Base-by-base conservation (phyloP, 35 echinoderm and acorn worm genomes). In the Apostichopus parvimensis region DNA sequence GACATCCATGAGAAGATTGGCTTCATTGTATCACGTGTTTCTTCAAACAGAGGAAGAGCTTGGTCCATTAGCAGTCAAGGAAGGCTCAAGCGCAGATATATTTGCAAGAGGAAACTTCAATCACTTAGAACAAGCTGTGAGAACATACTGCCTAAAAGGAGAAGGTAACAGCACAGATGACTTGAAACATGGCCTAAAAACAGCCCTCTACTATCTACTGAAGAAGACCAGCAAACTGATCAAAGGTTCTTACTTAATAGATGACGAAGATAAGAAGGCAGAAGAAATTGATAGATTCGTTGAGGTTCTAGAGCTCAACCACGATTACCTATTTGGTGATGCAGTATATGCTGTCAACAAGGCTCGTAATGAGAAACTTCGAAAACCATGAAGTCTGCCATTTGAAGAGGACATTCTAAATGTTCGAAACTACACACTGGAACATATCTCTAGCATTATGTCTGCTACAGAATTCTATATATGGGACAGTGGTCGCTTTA, bases 251-350 rank as follows among this genome's bases (percentile, higher is more conserved):
- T 91, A 93, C 78, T 70, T 93, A 34, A 73, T 66, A 24, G 94
- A 89, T 45, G 94, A 92, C 56, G 87, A 93, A 11, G 92, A 95
- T 72, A 77, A 78, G 0, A 20, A 78, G 53, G 91, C 94, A 86
- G 87, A 53, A 87, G 94, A 90, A 34, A 77, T 93, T 52, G 92
- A 93, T 28, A 95, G 91, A 72, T 95, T 95, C 55, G 10, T 87
- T 5, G 2, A 85, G 15, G 79, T 95, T 5, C 91, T 93, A 8
- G 91, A 95, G 22, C 66, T 95, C 3, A 95, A 90, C 72, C 21
- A 89, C 14, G 54, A 95, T 79, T 90, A 79, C 15, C 64, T 95
- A 11, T 95, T 95, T 93, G 94, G 94, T 58, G 94, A 95, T 91
- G 94, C 92, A 2, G 58, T n/a, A 15, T 95, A 93, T 79, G 58